Conservation (phyloP, 2,797 vertebrate species). For the Dendrocincla tyrannina region DNA sequence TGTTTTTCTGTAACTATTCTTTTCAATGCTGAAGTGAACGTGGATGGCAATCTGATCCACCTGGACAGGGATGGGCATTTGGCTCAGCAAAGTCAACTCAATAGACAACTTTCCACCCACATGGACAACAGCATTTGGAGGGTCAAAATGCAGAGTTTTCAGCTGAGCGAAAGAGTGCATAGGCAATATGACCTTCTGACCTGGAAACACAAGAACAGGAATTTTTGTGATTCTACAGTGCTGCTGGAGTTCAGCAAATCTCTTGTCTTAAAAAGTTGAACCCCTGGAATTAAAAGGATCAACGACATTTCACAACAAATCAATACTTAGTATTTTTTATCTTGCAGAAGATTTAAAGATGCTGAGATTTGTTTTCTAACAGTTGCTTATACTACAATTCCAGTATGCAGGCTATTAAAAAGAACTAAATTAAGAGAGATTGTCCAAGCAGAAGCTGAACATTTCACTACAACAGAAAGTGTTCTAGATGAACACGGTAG, state of each 20-base stretch:
- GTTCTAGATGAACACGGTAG: not conserved
- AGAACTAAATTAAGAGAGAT: not conserved
- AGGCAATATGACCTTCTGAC: slow-evolving; percentile 80
- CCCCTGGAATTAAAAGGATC: not conserved
- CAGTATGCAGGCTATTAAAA: not conserved
- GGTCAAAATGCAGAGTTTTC: slow-evolving; percentile 85
- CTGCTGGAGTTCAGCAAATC: not conserved
- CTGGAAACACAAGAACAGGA: slow-evolving; percentile 62
- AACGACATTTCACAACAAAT: not conserved
- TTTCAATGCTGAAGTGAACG: slow-evolving; percentile 89
- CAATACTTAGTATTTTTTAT: not conserved
- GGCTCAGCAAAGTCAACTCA: slow-evolving; percentile 85
- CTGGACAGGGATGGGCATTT: slow-evolving; percentile 87
- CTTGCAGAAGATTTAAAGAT: not conserved
- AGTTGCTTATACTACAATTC: not conserved
- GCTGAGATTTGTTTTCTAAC: not conserved
- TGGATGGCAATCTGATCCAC: slow-evolving; percentile 86
- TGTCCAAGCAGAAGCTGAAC: not conserved
- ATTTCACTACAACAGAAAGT: not conserved
- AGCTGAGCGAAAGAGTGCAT: slow-evolving; percentile 89
- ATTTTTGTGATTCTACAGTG: not conserved
- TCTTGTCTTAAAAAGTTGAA: not conserved
- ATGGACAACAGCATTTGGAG: slow-evolving; percentile 86
- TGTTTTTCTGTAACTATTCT: slow-evolving; percentile 79
- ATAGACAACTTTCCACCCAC: slow-evolving; percentile 87